Base-by-base conservation (phyloP, 1,140 invertebrate genomes). In the Neodiprion virginianus region DNA sequence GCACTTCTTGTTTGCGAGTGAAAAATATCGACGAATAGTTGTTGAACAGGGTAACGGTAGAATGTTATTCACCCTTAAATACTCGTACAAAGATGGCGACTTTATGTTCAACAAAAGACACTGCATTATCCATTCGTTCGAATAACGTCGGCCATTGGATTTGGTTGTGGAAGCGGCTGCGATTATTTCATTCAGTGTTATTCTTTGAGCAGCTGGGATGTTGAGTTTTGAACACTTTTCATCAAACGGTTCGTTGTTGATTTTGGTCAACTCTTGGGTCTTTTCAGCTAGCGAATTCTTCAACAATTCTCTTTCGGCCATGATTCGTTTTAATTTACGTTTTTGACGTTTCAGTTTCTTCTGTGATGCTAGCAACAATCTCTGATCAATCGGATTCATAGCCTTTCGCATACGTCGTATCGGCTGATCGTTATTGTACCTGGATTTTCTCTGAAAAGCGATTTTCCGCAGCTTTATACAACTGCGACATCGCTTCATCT, bases 401-500 rank as follows among this genome's bases (percentile, higher is more conserved):
- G 61, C 12, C 12, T 21, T 65, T 14, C 12, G 61, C 11, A 74
- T 47, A 14, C 73, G 67, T 10, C 11, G 67, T 11, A 14, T 9
- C 48, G 73, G 50, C 47, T 69, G 21, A 4, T 4, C 14, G 1
- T 74, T 74, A 48, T 74, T 73, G 66, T 21, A 73, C 23, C 47
- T 7, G n/a, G 17, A 40, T 61, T 74, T 21, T 68, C 69, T 69
- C 23, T 74, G 73, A 28, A 74, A 69, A 10, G 50, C 48, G 1
- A 50, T 12, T 17, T 69, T 69, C 9, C 73, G 17, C 23, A 74
- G 48, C 17, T 74, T 73, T 47, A 12, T 28, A 50, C 73, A 74
- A 69, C 53, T 69, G 40, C 61, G n/a, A 14, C 73, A 74, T 69
- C 73, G 68, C 48, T 69, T 74, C 48, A 8, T 74, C 69, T 74